phyloP scores from a whole-genome alignment of 2,113 vertebrate species.

The Echinops telfairi region DNA sequence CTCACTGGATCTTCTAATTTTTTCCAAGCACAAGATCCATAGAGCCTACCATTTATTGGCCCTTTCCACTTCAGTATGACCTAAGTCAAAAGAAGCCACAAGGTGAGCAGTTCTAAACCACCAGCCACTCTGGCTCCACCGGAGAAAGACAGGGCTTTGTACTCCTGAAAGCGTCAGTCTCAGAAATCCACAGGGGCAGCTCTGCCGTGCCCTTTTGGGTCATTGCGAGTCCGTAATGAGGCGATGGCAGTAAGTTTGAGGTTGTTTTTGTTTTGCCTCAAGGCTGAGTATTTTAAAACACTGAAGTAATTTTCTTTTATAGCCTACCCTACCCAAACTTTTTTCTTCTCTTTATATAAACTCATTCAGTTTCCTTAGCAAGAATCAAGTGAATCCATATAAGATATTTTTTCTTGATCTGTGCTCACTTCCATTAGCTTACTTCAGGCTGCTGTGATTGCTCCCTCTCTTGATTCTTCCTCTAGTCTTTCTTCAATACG shows the following conservation, averaged over 20 bases:
- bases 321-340: not conserved
- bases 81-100: no score
- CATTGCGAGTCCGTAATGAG: no score
- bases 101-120: no score
- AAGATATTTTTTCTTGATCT: not conserved
- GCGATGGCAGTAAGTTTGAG: no score
- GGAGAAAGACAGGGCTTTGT: no score
- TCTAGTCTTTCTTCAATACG: not conserved
- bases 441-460: not conserved
- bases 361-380: not conserved
- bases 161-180: no score
- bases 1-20: not conserved
- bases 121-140: no score
- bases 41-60: not conserved
- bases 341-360: not conserved
- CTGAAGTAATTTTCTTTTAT: not conserved
- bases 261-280: no score
- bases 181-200: no score
- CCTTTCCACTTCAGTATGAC: not conserved
- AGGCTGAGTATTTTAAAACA: conserved; percentile 16
- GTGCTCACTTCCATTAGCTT: no score
- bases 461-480: not conserved
- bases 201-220: no score
- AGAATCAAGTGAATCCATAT: not conserved
- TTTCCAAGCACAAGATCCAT: not conserved